Percentiles rank a stretch among this genome's conserved stretches.
phyloP scores from a whole-genome alignment of 2,888 invertebrate species.

The Watsonalla cultraria region DNA sequence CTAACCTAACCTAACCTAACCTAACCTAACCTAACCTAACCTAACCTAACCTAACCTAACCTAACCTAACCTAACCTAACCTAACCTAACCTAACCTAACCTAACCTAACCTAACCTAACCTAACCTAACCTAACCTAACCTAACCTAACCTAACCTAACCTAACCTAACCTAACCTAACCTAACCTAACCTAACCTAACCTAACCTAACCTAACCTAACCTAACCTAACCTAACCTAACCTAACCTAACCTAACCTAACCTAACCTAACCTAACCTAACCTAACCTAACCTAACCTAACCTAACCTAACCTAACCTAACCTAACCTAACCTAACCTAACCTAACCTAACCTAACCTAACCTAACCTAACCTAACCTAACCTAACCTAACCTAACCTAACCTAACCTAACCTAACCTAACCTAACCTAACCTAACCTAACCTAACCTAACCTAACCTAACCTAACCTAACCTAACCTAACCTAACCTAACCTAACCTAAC shows the following conservation, averaged over 20 bases:
- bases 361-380: conserved; percentile 14
- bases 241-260: conserved; percentile 15
- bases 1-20: conserved; percentile 14
- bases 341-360: conserved; percentile 5
- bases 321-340: conserved; percentile 16
- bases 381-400: conserved; percentile 15
- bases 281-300: conserved; percentile 17
- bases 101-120: conserved; percentile 20
- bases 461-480: conserved; percentile 13
- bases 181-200: conserved; percentile 16
- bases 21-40: conserved; percentile 5
- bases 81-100: conserved; percentile 17
- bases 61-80: conserved; percentile 18
- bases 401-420: conserved; percentile 12
- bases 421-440: conserved; percentile 13
- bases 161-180: conserved; percentile 13
- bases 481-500: conserved; percentile 9
- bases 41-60: conserved; percentile 9
- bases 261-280: conserved; percentile 13
- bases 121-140: conserved; percentile 16
- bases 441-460: conserved; percentile 15
- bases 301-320: conserved; percentile 16
- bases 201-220: conserved; percentile 19
- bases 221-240: conserved; percentile 17
- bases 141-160: conserved; percentile 14